Percentiles rank a stretch among this genome's conserved stretches.
Conservation (phyloP, 2,888 invertebrate genomes). For the Neoascia interrupta region DNA sequence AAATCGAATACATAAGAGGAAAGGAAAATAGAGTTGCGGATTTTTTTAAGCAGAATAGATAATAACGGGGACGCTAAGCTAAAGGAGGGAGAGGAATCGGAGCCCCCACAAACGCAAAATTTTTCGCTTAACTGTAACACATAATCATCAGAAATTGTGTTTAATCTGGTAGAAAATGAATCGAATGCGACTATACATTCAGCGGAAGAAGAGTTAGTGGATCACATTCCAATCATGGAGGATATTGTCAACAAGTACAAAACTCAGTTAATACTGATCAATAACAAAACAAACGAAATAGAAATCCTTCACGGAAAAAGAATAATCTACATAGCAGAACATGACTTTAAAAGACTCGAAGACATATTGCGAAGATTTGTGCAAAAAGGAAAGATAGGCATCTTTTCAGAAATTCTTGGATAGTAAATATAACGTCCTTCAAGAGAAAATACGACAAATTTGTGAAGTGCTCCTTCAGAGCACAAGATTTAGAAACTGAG, state of each 20-base stretch:
- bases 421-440: too few species aligned
- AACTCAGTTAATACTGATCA: slow-evolving; percentile 5
- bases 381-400: too few species aligned
- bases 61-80: slow-evolving; percentile 4
- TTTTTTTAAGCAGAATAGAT: slow-evolving; percentile 1
- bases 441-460: too few species aligned
- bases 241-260: slow-evolving; percentile 7
- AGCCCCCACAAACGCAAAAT: not conserved
- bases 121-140: not conserved
- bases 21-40: slow-evolving; percentile 58
- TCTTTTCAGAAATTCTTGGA: too few species aligned
- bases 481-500: too few species aligned
- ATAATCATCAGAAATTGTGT: slow-evolving; percentile 6
- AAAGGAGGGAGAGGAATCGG: slow-evolving; percentile 7
- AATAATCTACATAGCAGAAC: slow-evolving; percentile 3
- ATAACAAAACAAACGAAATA: slow-evolving; percentile 2
- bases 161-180: not conserved
- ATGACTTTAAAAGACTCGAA: too few species aligned
- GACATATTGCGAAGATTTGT: too few species aligned
- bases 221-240: slow-evolving; percentile 7
- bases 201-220: not conserved
- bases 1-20: slow-evolving; percentile 44
- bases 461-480: too few species aligned
- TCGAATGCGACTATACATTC: not conserved
- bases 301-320: slow-evolving; percentile 11